These are phyloP conservation scores for Heteractis magnifica DNA, from an alignment of 92 coral and sea anemone genomes.

Conservation along the genomic window DNA sequence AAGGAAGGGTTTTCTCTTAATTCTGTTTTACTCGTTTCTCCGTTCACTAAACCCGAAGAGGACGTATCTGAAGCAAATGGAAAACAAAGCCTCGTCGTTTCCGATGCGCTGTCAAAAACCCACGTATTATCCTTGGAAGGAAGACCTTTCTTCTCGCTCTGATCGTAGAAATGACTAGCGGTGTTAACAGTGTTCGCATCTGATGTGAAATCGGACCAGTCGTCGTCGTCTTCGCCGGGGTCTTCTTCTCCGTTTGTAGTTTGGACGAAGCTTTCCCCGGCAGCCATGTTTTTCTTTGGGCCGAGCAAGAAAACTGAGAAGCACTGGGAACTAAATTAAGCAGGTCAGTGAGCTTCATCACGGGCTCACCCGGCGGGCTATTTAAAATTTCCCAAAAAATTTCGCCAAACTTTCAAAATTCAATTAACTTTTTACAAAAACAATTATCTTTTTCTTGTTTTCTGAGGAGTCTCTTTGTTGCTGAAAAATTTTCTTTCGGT, in stretches of 20 bases:
- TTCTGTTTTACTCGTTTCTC: background rate
- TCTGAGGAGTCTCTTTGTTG: no score
- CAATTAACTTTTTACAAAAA: no score
- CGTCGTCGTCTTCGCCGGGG: constrained; percentile 54
- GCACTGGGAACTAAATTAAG: background rate
- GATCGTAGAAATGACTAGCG: background rate
- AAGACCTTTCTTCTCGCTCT: constrained; percentile 15
- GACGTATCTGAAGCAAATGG: constrained; percentile 18
- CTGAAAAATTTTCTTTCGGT: no score
- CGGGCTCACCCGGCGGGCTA: no score
- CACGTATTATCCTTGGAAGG: constrained; percentile 37
- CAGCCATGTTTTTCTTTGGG: constrained; percentile 63
- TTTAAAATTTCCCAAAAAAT: no score
- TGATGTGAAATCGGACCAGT: constrained; percentile 68
- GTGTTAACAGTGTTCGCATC: constrained; percentile 9
- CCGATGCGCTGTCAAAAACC: constrained; percentile 30
- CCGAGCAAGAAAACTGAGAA: constrained; percentile 13
- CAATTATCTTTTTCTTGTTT: no score
- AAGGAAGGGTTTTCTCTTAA: constrained; percentile 20
- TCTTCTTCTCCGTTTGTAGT: constrained; percentile 40
- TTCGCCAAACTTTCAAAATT: no score
- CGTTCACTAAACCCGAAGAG: background rate
- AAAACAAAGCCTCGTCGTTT: constrained; percentile 34
- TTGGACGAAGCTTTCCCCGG: constrained; percentile 48
- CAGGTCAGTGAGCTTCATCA: no score